Base-by-base conservation (phyloP, 2,888 invertebrate genomes). In the Tachina lurida region DNA sequence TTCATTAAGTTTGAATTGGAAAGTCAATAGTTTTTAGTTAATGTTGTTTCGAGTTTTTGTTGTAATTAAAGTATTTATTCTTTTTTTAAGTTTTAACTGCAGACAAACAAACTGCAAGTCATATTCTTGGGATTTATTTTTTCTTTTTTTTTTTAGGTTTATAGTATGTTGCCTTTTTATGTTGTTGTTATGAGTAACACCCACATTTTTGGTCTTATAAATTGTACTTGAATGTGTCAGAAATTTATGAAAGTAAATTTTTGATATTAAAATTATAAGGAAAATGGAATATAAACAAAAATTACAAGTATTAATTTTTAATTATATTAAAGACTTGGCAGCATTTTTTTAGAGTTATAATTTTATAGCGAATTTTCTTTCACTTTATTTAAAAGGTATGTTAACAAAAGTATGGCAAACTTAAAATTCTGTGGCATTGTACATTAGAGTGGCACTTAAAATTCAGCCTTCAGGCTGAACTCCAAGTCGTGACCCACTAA, bases 81-180 rank as follows among this genome's bases (percentile, higher is more conserved):
- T 49, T 47, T 22, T 45, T 31, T 39, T 10, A 22, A 12, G n/a
- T 65, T 56, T 58, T 39, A n/a, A 10, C 15, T 52, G 10, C n/a
- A 73, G 65, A 71, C 41, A 52, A 52, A 54, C 31, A 62, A 63
- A 45, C 19, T 67, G 74, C 74, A 68, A 81, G 67, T 81, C 81
- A 74, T 74, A 62, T 45, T 58, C 17, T 65, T 39, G 63, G 22
- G 56, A 80, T 60, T 76, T 49, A 31, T 31, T 41, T 22, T 54
- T 15, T n/a, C n/a, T 5, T 54, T 70, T 54, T 13, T 45, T 3
- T 22, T 41, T 31, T n/a, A 49, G 5, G 2, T 15, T 4, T 5
- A 15, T 49, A 58, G 17, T 31, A 12, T 12, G 56, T 22, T 10
- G 13, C n/a, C 8, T 75, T 43, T 3, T 43, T 45, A n/a, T 31